Conservation (phyloP, 2,888 invertebrate genomes). For the Drosophila pseudotalamancana region DNA sequence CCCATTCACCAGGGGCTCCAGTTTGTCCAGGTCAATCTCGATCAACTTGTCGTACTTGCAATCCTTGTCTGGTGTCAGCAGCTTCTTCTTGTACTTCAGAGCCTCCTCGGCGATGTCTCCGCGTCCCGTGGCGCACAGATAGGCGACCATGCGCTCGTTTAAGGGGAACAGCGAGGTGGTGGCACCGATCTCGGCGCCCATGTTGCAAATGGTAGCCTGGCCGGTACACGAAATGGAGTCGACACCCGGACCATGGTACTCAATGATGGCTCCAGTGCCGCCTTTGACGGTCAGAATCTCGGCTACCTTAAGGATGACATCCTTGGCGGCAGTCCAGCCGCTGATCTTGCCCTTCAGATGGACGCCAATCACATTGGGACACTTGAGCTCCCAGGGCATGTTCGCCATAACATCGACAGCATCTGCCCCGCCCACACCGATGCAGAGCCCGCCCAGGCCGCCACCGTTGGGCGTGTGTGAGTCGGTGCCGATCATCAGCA, state of each 20-base stretch:
- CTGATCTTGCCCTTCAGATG: conserved; percentile 96
- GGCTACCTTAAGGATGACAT: conserved; percentile 97
- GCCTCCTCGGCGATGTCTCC: conserved; percentile 89
- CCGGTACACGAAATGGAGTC: conserved; percentile 99
- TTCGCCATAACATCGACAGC: conserved; percentile 99
- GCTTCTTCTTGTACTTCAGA: conserved; percentile 87
- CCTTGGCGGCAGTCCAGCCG: conserved; percentile 99
- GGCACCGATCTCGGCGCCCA: conserved; percentile 99
- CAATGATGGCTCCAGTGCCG: conserved; percentile 99
- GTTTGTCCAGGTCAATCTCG: conserved; percentile 94
- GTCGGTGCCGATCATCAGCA: conserved; percentile 99
- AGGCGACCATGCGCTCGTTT: conserved; percentile 96
- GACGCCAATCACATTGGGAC: conserved; percentile 99
- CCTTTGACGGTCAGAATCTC: conserved; percentile 99
- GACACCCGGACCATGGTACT: conserved; percentile 98
- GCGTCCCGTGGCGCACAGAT: conserved; percentile 93
- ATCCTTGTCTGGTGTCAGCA: conserved; percentile 92
- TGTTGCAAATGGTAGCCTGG: conserved; percentile 99
- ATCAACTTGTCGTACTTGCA: conserved; percentile 95
- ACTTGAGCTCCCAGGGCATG: conserved; percentile 99
- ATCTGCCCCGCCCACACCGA: conserved; percentile 99
- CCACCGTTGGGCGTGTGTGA: conserved; percentile 99
- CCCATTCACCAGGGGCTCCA: conserved; percentile 99
- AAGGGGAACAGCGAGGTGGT: conserved; percentile 99
- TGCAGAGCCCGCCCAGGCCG: conserved; percentile 98